Evolutionary conservation across 1,140 invertebrate genomes (phyloP), one percentile per base, ranked within the genome.

Genomic region (Rhizoglyphus robini): DNA sequence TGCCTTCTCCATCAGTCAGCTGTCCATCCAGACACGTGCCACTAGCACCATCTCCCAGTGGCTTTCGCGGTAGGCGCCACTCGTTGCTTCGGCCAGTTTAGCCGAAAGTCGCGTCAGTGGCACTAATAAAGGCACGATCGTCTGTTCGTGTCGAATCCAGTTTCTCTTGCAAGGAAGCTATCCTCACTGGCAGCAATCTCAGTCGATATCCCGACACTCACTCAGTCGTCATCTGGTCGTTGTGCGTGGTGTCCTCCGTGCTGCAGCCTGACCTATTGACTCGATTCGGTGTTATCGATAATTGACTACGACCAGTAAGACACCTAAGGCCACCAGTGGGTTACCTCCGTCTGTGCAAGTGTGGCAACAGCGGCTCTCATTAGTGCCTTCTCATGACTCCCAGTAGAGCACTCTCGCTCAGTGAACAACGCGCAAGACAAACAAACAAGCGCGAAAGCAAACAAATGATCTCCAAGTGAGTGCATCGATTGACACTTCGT

Each of bases 131-230:
- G 8, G 8, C 51, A 27, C 51, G 8, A 54, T 54, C 51, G 51
- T 54, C 51, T 54, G 51, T 54, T 54, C 51, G 18, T 41, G 8
- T 8, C 36, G 51, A 54, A 54, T 54, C 51, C 51, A 54, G 51
- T 54, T 54, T 54, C 51, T 54, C 51, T 54, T 54, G 23, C 8
- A 32, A 8, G 20, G 51, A 54, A 54, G 51, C 20, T 23, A 8
- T 54, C 51, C 31, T 20, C 51, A 27, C 8, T 5, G 8, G 51
- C 20, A 15, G 51, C 51, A 54, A 54, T 54, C 51, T 54, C 20
- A 54, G 20, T 23, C 51, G 20, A 54, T 20, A 54, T 54, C 20
- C 51, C 8, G 15, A 20, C 31, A 32, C 51, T 8, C 51, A 54
- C 23, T 54, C 51, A 54, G 51, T 54, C 51, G 51, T 54, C 20